Percentiles rank a stretch among this genome's conserved stretches.
Conservation (phyloP, 2,888 invertebrate genomes). For the Corbicula japonica region DNA sequence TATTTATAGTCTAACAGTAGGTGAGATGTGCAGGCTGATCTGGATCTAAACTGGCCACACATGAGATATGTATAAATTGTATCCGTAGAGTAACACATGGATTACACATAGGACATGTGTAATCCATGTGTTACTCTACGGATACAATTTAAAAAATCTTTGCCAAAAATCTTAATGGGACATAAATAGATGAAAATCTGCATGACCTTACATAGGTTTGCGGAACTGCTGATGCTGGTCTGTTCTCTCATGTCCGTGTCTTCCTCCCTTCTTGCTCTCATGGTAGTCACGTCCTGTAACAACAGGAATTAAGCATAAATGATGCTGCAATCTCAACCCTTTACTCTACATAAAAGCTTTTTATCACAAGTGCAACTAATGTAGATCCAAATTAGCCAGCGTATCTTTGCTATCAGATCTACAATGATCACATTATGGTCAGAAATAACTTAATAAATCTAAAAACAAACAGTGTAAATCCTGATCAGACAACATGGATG, state of each 20-base stretch:
- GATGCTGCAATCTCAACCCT: not conserved
- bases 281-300: conserved; percentile 45
- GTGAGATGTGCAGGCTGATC: too few species aligned
- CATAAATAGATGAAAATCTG: not conserved
- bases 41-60: too few species aligned
- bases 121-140: not conserved
- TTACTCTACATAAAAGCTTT: not conserved
- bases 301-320: conserved; percentile 30
- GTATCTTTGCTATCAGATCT: too few species aligned
- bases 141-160: not conserved
- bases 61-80: too few species aligned
- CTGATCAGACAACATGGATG: too few species aligned
- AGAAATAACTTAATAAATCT: too few species aligned
- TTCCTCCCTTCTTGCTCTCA: conserved; percentile 37
- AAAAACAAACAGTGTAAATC: not conserved
- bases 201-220: conserved; percentile 38
- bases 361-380: not conserved
- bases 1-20: too few species aligned
- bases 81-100: too few species aligned
- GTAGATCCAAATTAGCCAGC: not conserved
- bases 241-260: conserved; percentile 46
- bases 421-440: too few species aligned
- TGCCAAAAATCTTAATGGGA: not conserved
- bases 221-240: conserved; percentile 37
- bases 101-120: too few species aligned